Base-by-base conservation (phyloP, 2,888 invertebrate genomes). In the Drosophila algonquin region DNA sequence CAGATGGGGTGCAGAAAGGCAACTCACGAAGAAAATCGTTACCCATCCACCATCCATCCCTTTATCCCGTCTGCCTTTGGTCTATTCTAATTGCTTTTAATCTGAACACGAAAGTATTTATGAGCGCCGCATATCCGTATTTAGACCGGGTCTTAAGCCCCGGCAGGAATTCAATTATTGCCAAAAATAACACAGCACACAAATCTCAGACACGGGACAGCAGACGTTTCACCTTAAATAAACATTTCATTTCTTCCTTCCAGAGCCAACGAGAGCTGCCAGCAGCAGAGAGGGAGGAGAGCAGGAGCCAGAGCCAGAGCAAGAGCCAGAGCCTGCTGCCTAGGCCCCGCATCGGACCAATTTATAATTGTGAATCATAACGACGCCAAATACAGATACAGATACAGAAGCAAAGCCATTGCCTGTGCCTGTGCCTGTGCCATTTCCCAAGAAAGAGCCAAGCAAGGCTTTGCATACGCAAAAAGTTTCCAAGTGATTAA, bases 401-500 rank as follows among this genome's bases (percentile, higher is more conserved):
- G 8, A 51, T 7, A 30, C 16, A 52, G 30, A 9, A 16, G 16
- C 30, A n/a, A 9, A 10, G 48, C 16, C 18, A 48, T 6, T 32
- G 32, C 32, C 32, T 3, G 0, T 10, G 14, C 6, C 40, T 14
- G 40, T 0, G 14, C 40, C 6, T 6, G 40, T 3, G 14, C n/a
- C 50, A 50, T 12, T 8, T 18, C 3, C n/a, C 6, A 10, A 2
- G 12, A 18, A 52, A 16, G 32, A 35, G 53, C 32, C 35, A 18
- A 40, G 40, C 35, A 18, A n/a, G 40, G 40, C 40, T 40, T 72
- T 64, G 45, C 44, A 63, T 63, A 73, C 60, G 61, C 80, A 80
- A 82, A 78, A 69, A 81, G 63, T 83, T 85, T 86, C 77, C 86
- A 79, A 86, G 79, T 81, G 85, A 86, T 86, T 88, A 83, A 88